These are phyloP conservation scores for Chanos chanos DNA, from an alignment of 2,797 vertebrate species.

Conservation along the genomic window DNA sequence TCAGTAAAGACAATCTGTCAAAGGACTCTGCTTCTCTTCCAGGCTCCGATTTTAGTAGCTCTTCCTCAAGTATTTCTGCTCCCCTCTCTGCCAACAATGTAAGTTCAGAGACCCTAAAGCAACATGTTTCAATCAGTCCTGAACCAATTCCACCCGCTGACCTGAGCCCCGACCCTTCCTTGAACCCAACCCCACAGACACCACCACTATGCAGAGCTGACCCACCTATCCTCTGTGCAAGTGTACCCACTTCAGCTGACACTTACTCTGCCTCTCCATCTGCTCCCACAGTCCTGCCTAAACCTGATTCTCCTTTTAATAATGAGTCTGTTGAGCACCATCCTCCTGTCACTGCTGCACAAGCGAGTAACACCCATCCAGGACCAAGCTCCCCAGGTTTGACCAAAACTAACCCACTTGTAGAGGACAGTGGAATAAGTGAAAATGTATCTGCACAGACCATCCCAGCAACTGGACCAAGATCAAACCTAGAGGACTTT, in stretches of 20 bases:
- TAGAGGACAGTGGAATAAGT: conserved; percentile 42
- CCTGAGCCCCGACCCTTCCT: conserved; percentile 67
- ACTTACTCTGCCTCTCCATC: conserved; percentile 2
- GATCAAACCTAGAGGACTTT: conserved; percentile 56
- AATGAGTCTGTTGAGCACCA: conserved; percentile 10
- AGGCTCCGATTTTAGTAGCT: conserved; percentile 47
- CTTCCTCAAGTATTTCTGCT: no score
- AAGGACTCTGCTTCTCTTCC: conserved; percentile 37
- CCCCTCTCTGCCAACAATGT: no score
- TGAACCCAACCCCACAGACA: conserved; percentile 57
- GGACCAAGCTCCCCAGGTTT: conserved; percentile 46
- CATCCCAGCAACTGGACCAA: conserved; percentile 44
- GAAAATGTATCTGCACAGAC: conserved; percentile 50
- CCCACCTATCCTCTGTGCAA: conserved; percentile 60
- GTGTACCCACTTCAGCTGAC: conserved; percentile 39
- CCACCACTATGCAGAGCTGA: conserved; percentile 52
- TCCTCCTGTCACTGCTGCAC: not conserved
- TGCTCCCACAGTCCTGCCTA: conserved; percentile 25
- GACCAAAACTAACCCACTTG: conserved; percentile 46
- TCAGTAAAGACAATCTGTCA: conserved; percentile 4
- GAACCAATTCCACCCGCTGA: conserved; percentile 66
- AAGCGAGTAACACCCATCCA: conserved; percentile 17
- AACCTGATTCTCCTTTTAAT: not conserved
- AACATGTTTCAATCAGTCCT: conserved; percentile 63
- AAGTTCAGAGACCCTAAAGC: conserved; percentile 49